phyloP scores from a whole-genome alignment of 2,113 vertebrate genomes.

The Phalacrocorax aristotelis region DNA sequence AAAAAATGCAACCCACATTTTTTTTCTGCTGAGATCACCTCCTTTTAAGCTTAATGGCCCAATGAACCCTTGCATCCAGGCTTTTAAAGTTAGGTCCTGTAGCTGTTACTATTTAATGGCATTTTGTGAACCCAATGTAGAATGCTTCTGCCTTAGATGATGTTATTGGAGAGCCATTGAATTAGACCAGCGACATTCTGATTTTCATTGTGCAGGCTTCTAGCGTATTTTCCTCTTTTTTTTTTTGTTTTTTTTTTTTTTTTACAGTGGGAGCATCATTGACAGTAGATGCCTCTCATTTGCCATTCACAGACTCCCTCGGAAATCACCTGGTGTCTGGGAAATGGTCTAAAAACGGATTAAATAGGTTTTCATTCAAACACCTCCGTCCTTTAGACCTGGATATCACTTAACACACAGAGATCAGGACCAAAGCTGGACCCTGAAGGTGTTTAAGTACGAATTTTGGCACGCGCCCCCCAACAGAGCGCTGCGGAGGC shows the following conservation, averaged over 20 bases:
- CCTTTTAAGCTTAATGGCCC: not conserved
- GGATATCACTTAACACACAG: not conserved
- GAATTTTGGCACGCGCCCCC: not conserved
- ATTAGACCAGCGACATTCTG: not conserved
- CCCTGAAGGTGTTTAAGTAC: accelerated
- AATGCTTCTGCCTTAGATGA: not conserved
- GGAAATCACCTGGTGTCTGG: not conserved
- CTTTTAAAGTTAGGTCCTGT: not conserved
- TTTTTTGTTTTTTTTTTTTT: too few relatives aligned
- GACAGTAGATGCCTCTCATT: not conserved
- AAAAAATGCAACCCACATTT: conserved; percentile 3
- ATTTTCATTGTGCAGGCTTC: not conserved
- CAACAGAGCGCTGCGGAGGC: accelerated
- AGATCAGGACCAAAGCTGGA: not conserved
- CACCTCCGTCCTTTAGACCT: not conserved
- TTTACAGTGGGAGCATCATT: accelerated
- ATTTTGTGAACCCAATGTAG: not conserved
- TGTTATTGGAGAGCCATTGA: not conserved
- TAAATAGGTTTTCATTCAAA: not conserved
- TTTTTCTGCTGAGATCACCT: conserved; percentile 31
- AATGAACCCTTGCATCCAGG: not conserved
- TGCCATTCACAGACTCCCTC: not conserved
- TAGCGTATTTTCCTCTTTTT: too few relatives aligned
- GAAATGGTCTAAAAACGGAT: not conserved
- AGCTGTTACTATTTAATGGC: not conserved